These are phyloP conservation scores for Caretta caretta DNA, from an alignment of 2,113 vertebrate genomes.

Conservation along the genomic window DNA sequence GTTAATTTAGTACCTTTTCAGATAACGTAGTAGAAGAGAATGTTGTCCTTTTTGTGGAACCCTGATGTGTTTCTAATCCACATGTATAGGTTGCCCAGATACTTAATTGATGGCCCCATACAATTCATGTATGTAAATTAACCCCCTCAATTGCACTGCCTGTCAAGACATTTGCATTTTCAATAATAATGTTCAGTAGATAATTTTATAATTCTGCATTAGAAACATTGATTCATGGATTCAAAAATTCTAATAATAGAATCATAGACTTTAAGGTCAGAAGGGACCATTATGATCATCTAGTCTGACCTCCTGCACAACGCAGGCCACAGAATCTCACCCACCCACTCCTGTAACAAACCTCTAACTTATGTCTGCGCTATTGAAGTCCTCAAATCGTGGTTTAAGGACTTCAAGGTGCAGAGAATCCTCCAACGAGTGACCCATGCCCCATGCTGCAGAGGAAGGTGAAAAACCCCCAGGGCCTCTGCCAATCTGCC, in stretches of 20 bases:
- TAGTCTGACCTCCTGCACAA: no score
- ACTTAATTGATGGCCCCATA: background rate
- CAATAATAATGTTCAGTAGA: accelerated
- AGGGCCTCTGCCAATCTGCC: no score
- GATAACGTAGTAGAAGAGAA: background rate
- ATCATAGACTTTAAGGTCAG: background rate
- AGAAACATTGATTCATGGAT: background rate
- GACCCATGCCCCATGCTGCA: no score
- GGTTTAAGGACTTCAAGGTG: no score
- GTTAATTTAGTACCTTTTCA: background rate
- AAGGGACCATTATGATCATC: accelerated
- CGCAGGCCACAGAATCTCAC: no score
- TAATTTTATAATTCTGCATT: background rate
- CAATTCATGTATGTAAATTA: background rate
- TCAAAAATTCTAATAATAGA: background rate
- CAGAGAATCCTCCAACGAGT: no score
- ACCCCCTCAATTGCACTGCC: background rate
- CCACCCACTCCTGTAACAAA: no score
- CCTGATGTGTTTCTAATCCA: background rate
- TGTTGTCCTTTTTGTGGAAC: background rate
- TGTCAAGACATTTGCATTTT: accelerated
- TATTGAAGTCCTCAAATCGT: no score
- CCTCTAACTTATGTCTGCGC: no score
- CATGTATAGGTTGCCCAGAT: background rate
- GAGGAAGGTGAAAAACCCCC: no score